Percentiles rank a stretch among this genome's conserved stretches.
These are phyloP conservation scores for Amitus sp. DNA, from an alignment of 2,888 invertebrate species.

Conservation along the genomic window DNA sequence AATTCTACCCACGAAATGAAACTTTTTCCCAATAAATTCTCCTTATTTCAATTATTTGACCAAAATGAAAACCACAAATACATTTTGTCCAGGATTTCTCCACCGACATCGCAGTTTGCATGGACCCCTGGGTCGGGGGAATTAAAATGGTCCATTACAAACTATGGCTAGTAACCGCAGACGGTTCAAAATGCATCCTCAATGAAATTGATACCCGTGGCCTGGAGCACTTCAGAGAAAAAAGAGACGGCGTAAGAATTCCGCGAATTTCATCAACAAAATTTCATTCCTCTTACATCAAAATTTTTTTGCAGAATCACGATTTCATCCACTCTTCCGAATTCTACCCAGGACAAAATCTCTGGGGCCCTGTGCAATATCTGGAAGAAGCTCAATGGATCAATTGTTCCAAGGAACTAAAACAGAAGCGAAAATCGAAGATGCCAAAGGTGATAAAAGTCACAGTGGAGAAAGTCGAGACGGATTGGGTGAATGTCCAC, in stretches of 20 bases:
- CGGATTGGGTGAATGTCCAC: conserved; percentile 83
- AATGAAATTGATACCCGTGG: conserved; percentile 77
- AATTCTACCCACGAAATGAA: too few species aligned
- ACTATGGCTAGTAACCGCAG: conserved; percentile 74
- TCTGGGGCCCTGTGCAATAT: conserved; percentile 78
- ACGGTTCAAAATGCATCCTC: conserved; percentile 74
- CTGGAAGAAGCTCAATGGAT: conserved; percentile 86
- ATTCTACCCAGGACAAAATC: conserved; percentile 79
- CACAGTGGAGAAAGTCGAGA: conserved; percentile 84
- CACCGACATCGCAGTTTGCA: conserved; percentile 84
- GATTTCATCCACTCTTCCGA: conserved; percentile 70
- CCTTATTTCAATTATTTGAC: too few species aligned
- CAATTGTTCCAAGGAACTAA: conserved; percentile 79
- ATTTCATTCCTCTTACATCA: too few species aligned
- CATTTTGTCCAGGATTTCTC: conserved; percentile 76
- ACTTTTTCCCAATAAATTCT: too few species aligned
- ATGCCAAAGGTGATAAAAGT: conserved; percentile 67
- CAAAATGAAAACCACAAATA: too few species aligned
- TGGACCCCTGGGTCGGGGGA: conserved; percentile 90
- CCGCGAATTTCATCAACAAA: not conserved
- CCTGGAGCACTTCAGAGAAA: conserved; percentile 78
- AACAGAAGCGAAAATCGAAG: conserved; percentile 64
- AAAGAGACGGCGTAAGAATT: conserved; percentile 69
- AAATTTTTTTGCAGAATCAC: conserved; percentile 62
- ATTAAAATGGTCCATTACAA: conserved; percentile 78